phyloP scores from a whole-genome alignment of 2,113 vertebrate species.

The Mobula birostris region DNA sequence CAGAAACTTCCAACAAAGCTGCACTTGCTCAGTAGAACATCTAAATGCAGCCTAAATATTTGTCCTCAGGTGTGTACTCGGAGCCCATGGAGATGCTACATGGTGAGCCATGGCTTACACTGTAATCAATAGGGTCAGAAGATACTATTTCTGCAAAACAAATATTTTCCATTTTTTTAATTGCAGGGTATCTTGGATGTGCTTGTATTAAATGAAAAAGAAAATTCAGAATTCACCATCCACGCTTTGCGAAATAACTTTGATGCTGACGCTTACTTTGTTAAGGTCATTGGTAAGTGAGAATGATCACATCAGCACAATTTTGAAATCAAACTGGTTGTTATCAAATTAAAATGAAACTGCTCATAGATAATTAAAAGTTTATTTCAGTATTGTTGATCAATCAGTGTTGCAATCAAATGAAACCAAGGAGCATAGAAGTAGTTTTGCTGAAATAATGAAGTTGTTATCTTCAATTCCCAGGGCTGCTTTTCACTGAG shows the following conservation, averaged over 20 bases:
- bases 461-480: not conserved
- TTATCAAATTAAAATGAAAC: not conserved
- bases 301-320: not conserved
- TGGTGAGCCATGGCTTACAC: no score
- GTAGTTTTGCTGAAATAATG: not conserved
- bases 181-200: slow-evolving; percentile 92
- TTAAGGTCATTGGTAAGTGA: slow-evolving; percentile 96
- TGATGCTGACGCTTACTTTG: slow-evolving; percentile 93
- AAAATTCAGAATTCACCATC: slow-evolving; percentile 65
- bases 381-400: not conserved
- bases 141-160: not conserved
- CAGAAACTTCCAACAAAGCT: no score
- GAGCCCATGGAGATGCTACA: no score
- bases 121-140: not conserved
- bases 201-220: slow-evolving; percentile 71
- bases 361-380: slow-evolving; percentile 3
- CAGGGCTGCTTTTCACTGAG: not conserved
- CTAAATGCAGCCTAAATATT: no score
- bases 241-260: slow-evolving; percentile 93
- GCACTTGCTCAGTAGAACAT: no score
- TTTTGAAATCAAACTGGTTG: not conserved
- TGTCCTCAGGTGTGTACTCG: no score
- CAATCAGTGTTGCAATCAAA: not conserved
- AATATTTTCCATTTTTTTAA: slow-evolving; percentile 41
- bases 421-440: not conserved